Evolutionary conservation across 1,140 invertebrate species (phyloP).

Genomic region (Pseudomyrmex dendroicus): DNA sequence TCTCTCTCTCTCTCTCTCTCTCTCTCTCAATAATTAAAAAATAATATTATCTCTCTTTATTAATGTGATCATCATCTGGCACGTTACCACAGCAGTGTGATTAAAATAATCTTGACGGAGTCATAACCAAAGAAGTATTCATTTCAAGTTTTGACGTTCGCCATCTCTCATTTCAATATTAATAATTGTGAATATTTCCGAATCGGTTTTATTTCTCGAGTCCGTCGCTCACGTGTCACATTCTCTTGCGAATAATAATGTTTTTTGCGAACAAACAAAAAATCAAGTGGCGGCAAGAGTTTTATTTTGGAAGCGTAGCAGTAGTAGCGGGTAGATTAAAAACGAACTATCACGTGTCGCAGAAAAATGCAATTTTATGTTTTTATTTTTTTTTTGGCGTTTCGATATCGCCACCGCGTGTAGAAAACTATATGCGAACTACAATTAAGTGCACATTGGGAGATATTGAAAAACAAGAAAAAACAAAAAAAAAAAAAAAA

Average conservation of each 20-base stretch:
- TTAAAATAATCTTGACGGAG: background rate
- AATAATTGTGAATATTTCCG: constrained; percentile 20
- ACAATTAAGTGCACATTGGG: constrained; percentile 48
- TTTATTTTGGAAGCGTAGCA: background rate
- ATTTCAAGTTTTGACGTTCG: background rate
- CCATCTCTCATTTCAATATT: background rate
- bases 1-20: too few relatives aligned
- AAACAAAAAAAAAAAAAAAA: constrained; percentile 24
- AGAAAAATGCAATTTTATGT: constrained; percentile 45
- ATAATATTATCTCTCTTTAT: constrained; percentile 46
- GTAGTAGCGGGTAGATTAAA: constrained; percentile 17
- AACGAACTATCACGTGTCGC: constrained; percentile 28
- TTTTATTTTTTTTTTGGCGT: background rate
- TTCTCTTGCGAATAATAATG: background rate
- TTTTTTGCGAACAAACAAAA: constrained; percentile 4
- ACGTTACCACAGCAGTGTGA: background rate
- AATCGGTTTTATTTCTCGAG: background rate
- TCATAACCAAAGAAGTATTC: background rate
- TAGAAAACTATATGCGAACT: constrained; percentile 15
- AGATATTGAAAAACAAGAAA: constrained; percentile 32
- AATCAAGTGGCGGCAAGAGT: background rate
- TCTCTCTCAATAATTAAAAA: constrained; percentile 10
- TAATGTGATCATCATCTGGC: constrained; percentile 25
- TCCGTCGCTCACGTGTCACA: constrained; percentile 7
- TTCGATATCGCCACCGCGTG: constrained; percentile 30